These are phyloP conservation scores for Epizoanthus rinbou DNA, from an alignment of 92 coral and sea anemone genomes.

Conservation along the genomic window DNA sequence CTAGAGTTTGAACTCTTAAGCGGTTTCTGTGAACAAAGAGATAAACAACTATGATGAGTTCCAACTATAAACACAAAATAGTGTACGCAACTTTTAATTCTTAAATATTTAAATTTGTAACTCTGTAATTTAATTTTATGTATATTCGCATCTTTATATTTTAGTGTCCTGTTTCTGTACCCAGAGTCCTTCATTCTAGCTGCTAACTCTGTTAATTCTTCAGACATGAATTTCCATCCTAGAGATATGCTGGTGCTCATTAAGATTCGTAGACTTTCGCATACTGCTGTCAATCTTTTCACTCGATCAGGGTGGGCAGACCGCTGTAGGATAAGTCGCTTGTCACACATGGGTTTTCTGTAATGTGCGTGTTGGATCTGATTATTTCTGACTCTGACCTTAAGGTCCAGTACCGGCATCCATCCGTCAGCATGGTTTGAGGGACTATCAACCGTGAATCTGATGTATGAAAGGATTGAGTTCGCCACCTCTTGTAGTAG, in stretches of 20 bases:
- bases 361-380: conserved; percentile 17
- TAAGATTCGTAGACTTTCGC: conserved; percentile 1
- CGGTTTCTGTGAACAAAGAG: conserved; percentile 55
- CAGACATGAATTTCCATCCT: conserved; percentile 3
- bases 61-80: no score
- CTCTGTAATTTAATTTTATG: no score
- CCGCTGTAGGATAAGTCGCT: conserved; percentile 11
- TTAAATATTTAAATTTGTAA: no score
- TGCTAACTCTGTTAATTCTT: neutral
- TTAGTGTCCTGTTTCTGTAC: no score
- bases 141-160: no score
- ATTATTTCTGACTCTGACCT: neutral
- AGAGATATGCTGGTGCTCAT: neutral
- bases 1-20: conserved; percentile 56
- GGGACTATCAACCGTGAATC: conserved; percentile 22
- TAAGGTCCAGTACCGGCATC: conserved; percentile 22
- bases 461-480: conserved; percentile 19
- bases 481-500: conserved; percentile 17
- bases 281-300: conserved; percentile 19
- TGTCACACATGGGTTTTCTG: conserved; percentile 23
- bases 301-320: conserved; percentile 25
- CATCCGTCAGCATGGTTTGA: conserved; percentile 3
- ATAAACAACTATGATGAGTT: no score
- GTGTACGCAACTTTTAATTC: no score
- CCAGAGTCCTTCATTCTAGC: conserved; percentile 6